These are phyloP conservation scores for Pseudopodoces humilis DNA, from an alignment of 2,113 vertebrate genomes.

Conservation along the genomic window DNA sequence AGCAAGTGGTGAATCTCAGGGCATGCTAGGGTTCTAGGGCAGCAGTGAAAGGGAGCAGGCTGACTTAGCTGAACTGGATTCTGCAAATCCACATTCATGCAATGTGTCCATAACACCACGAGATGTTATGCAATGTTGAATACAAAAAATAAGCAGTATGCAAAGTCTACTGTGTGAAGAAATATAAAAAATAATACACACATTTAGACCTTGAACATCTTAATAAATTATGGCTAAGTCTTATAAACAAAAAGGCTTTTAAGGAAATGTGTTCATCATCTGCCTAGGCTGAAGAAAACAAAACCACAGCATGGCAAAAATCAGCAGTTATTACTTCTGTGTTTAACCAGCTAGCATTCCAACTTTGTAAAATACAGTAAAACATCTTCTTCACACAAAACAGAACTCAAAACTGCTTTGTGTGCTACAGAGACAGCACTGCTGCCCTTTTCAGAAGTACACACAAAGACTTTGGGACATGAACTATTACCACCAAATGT, in stretches of 20 bases:
- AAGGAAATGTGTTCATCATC: neutral
- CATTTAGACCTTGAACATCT: neutral
- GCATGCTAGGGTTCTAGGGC: neutral
- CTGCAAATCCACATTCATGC: neutral
- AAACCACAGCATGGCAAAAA: neutral
- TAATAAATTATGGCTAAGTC: neutral
- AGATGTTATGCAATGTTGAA: neutral
- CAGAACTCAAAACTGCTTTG: neutral
- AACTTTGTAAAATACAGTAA: neutral
- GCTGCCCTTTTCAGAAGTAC: neutral
- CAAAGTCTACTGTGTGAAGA: neutral
- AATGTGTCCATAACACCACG: fast-evolving
- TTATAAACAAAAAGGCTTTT: slow-evolving; percentile 10
- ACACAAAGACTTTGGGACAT: neutral
- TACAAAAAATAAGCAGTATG: neutral
- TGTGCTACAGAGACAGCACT: neutral
- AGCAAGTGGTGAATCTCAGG: neutral
- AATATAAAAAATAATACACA: neutral
- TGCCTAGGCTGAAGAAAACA: neutral
- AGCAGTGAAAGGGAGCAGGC: neutral
- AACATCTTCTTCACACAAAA: neutral
- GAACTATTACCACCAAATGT: neutral
- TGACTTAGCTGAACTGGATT: neutral
- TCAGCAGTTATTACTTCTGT: neutral
- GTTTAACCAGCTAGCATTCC: neutral